A percentile compares a stretch with the other conserved stretches of the same genome.
Evolutionary conservation across 2,797 vertebrate genomes (phyloP).

Genomic region (Echeneis naucrates): DNA sequence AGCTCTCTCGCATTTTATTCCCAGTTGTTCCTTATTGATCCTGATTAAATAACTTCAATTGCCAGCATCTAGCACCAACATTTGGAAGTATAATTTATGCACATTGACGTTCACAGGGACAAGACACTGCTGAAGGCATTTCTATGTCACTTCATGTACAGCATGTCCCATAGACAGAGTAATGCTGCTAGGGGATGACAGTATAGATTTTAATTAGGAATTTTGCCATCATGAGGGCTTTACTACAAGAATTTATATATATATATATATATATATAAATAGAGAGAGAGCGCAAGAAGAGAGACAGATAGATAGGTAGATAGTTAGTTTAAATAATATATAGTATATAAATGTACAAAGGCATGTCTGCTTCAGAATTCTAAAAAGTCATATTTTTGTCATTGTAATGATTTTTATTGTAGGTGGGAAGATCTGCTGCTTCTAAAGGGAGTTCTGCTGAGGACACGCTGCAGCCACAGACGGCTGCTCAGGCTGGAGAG

Average conservation of each 20-base stretch:
- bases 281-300: no score
- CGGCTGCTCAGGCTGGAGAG: conserved; percentile 82
- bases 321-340: neutral
- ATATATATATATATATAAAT: conserved; percentile 21
- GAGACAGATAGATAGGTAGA: no score
- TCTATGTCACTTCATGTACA: conserved; percentile 11
- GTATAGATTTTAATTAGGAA: conserved; percentile 3
- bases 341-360: neutral
- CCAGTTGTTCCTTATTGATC: conserved; percentile 54
- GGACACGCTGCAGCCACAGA: conserved; percentile 71
- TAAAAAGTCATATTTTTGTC: neutral
- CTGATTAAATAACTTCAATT: conserved; percentile 60
- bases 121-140: neutral
- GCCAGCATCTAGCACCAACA: conserved; percentile 30
- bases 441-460: conserved; percentile 72
- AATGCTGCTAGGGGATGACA: neutral
- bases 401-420: conserved; percentile 19
- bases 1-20: conserved; percentile 33
- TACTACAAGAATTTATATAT: neutral
- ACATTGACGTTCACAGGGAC: conserved; percentile 24
- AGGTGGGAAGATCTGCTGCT: conserved; percentile 69
- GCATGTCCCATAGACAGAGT: neutral
- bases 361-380: neutral
- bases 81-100: conserved; percentile 56
- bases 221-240: neutral